phyloP scores from a whole-genome alignment of 2,888 invertebrate genomes.

The Carcina quercana region DNA sequence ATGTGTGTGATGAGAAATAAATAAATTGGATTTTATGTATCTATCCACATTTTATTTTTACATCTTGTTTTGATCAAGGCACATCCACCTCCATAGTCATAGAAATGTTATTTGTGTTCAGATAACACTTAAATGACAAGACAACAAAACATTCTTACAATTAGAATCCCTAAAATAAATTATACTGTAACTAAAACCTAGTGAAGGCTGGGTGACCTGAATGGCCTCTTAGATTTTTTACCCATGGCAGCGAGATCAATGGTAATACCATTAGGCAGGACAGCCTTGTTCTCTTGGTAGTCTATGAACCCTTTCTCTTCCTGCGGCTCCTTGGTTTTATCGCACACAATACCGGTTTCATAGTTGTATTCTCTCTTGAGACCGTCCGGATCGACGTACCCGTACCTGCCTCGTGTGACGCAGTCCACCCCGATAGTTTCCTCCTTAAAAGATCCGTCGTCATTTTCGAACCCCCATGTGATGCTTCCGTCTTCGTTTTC shows the following conservation, averaged over 20 bases:
- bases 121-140: slow-evolving; percentile 46
- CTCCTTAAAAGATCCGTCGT: slow-evolving; percentile 90
- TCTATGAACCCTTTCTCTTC: slow-evolving; percentile 80
- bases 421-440: slow-evolving; percentile 87
- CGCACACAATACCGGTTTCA: slow-evolving; percentile 85
- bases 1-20: slow-evolving; percentile 1
- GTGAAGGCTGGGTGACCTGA: slow-evolving; percentile 65
- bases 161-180: slow-evolving; percentile 63
- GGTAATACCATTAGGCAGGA: slow-evolving; percentile 81
- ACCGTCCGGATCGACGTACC: slow-evolving; percentile 89
- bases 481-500: slow-evolving; percentile 88
- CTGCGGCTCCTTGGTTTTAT: slow-evolving; percentile 69
- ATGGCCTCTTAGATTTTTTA: slow-evolving; percentile 81
- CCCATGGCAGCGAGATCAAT: slow-evolving; percentile 81
- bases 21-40: slow-evolving; percentile 2
- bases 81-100: slow-evolving; percentile 29
- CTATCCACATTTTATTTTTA: slow-evolving; percentile 30
- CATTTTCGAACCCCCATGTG: slow-evolving; percentile 92
- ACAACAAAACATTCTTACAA: slow-evolving; percentile 47
- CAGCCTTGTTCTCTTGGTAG: slow-evolving; percentile 82
- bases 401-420: slow-evolving; percentile 85
- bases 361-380: slow-evolving; percentile 87
- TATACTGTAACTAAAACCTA: slow-evolving; percentile 46
- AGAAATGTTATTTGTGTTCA: slow-evolving; percentile 27
- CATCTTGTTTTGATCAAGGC: slow-evolving; percentile 32